A percentile compares a stretch with the other conserved stretches of the same genome.
Conservation (phyloP, 2,797 vertebrate genomes). For the Podargus strigoides region DNA sequence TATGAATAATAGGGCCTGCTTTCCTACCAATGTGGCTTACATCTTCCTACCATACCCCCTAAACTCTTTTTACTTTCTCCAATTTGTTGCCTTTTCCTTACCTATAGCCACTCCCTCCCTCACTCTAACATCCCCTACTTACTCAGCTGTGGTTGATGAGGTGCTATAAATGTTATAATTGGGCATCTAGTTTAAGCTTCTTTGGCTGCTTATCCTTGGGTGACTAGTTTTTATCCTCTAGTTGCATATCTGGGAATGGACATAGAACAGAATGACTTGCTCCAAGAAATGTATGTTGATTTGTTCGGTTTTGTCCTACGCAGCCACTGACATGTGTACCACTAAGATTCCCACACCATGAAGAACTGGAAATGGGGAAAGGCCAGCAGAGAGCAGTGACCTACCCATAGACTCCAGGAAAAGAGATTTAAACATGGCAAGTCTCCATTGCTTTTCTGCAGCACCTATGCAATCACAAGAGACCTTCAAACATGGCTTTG, state of each 20-base stretch:
- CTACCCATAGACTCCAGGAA: not conserved
- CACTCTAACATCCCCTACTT: not conserved
- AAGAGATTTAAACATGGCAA: not conserved
- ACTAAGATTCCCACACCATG: not conserved
- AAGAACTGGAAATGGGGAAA: not conserved
- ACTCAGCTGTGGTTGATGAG: not conserved
- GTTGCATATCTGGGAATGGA: not conserved
- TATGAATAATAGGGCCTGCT: not conserved
- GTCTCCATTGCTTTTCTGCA: not conserved
- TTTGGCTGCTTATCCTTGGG: not conserved
- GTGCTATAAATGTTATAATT: not conserved
- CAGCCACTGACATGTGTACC: not conserved
- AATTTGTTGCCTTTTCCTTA: not conserved
- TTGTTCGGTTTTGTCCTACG: not conserved
- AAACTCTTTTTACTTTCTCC: not conserved
- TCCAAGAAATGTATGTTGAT: not conserved
- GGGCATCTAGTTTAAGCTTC: not conserved
- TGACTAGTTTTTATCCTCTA: not conserved
- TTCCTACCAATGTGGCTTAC: not conserved
- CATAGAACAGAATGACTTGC: not conserved
- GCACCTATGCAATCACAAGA: not conserved
- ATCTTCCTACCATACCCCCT: not conserved
- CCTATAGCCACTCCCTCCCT: not conserved
- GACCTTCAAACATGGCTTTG: not conserved
- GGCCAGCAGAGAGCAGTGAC: not conserved